These are phyloP conservation scores for Armadillidium nasatum DNA, from an alignment of 1,140 invertebrate species.

Conservation along the genomic window DNA sequence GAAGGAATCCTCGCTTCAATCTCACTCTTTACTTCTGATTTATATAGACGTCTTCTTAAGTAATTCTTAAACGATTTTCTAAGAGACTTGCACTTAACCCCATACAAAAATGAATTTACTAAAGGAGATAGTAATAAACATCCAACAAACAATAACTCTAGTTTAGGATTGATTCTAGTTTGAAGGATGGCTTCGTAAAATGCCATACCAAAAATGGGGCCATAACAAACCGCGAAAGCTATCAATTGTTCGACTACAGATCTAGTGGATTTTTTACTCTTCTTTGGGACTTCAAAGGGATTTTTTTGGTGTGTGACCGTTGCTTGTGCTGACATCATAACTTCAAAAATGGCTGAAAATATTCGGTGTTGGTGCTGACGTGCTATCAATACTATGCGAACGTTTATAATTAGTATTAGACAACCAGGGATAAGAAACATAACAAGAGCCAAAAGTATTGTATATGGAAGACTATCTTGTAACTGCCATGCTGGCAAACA, in stretches of 20 bases:
- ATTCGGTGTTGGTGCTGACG: constrained; percentile 47
- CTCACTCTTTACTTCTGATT: constrained; percentile 67
- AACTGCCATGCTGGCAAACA: constrained; percentile 37
- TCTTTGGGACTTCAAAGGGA: constrained; percentile 45
- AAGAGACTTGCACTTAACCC: constrained; percentile 63
- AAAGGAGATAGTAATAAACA: constrained; percentile 63
- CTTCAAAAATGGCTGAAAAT: constrained; percentile 47
- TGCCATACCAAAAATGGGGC: constrained; percentile 58
- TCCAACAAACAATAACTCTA: constrained; percentile 57
- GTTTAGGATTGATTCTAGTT: constrained; percentile 50
- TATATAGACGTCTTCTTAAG: constrained; percentile 71
- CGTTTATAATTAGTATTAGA: constrained; percentile 45
- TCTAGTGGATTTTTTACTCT: constrained; percentile 44
- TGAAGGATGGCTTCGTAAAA: constrained; percentile 58
- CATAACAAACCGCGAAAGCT: constrained; percentile 41
- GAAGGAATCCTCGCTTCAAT: constrained; percentile 61
- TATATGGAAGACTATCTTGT: constrained; percentile 31
- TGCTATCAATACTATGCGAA: constrained; percentile 46
- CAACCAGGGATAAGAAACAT: constrained; percentile 42
- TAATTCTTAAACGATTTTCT: constrained; percentile 70
- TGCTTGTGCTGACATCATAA: constrained; percentile 46
- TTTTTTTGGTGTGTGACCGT: constrained; percentile 46
- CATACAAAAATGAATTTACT: constrained; percentile 62
- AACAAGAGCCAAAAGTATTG: constrained; percentile 36
- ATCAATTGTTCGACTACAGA: constrained; percentile 45